phyloP scores from a whole-genome alignment of 2,113 vertebrate species.

The Corvus cornix region DNA sequence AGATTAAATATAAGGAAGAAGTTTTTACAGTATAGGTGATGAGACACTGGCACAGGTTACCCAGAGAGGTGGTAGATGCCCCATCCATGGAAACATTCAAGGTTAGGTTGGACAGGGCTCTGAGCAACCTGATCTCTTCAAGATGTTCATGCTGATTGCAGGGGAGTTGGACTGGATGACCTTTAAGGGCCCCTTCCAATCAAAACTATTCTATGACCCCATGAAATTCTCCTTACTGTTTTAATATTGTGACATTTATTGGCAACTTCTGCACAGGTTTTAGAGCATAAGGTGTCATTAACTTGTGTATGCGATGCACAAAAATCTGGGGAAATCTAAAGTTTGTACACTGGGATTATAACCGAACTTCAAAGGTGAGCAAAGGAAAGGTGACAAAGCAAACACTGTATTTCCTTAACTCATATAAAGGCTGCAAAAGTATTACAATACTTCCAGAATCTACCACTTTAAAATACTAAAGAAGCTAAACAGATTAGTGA shows the following conservation, averaged over 20 bases:
- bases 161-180: neutral
- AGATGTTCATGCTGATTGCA: neutral
- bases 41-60: neutral
- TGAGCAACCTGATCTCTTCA: neutral
- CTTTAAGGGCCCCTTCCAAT: neutral
- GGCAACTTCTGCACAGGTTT: neutral
- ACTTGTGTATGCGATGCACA: too few species aligned
- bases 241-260: neutral
- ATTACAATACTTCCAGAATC: neutral
- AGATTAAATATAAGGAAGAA: neutral
- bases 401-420: neutral
- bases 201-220: neutral
- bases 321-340: neutral
- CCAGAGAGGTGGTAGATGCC: neutral
- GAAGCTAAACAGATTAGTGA: neutral
- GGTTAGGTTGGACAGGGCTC: neutral
- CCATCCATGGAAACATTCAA: neutral
- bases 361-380: fast-evolving
- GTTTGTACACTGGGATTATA: neutral
- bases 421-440: neutral
- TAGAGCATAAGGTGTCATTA: neutral
- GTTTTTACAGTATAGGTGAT: neutral
- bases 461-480: neutral
- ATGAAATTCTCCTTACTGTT: neutral
- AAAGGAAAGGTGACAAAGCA: neutral